These are phyloP conservation scores for Microctenopoma steveboyesi DNA, from an alignment of 2,797 vertebrate genomes.

Conservation along the genomic window DNA sequence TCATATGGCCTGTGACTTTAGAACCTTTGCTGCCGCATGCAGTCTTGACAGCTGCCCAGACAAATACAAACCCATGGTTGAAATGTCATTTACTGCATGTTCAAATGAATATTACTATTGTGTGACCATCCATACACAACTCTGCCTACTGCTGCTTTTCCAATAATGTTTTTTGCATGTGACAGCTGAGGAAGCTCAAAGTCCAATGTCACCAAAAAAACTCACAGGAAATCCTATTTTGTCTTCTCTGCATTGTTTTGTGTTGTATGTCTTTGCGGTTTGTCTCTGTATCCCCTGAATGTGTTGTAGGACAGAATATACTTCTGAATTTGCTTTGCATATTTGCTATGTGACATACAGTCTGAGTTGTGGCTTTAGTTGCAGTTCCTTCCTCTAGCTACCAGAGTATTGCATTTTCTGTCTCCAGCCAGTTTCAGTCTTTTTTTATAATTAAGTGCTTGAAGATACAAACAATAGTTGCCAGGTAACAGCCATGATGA, in stretches of 20 bases:
- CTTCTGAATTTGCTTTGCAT: no score
- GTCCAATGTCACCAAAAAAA: not conserved
- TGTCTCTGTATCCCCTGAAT: not conserved
- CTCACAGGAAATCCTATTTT: not conserved
- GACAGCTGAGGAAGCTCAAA: not conserved
- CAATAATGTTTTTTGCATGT: not conserved
- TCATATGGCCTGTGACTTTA: slow-evolving; percentile 51
- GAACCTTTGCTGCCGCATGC: slow-evolving; percentile 43
- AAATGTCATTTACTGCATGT: slow-evolving; percentile 40
- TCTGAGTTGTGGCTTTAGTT: no score
- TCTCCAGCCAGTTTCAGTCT: no score
- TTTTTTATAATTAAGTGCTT: no score
- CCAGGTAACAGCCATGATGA: not conserved
- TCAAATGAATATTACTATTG: slow-evolving; percentile 6
- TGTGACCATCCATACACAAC: not conserved
- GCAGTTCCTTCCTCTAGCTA: no score
- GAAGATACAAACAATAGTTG: not conserved
- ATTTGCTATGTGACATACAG: no score
- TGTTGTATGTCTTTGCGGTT: not conserved
- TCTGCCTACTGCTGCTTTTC: not conserved
- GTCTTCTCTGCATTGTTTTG: not conserved
- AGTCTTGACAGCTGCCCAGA: slow-evolving; percentile 16
- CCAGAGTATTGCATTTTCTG: no score
- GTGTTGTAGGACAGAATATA: no score
- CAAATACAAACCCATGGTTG: slow-evolving; percentile 8